Conservation (phyloP, 2,888 invertebrate genomes). For the Opisthograptis luteolata region DNA sequence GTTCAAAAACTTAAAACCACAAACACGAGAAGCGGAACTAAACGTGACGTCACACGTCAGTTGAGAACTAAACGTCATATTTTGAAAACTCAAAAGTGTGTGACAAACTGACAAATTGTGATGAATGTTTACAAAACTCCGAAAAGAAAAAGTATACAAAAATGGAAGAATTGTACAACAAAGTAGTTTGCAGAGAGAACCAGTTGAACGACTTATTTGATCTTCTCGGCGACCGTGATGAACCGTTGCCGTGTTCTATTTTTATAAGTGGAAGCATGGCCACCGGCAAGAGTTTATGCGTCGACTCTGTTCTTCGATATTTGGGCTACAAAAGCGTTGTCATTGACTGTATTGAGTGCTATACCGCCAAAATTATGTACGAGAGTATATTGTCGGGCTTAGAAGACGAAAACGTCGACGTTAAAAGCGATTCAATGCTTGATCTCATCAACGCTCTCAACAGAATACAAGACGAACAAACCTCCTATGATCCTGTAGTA, state of each 20-base stretch:
- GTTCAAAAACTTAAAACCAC: slow-evolving; percentile 10
- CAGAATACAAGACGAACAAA: slow-evolving; percentile 50
- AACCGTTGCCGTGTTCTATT: slow-evolving; percentile 87
- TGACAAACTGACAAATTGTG: neutral
- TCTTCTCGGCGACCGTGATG: slow-evolving; percentile 82
- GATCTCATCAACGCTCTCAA: slow-evolving; percentile 85
- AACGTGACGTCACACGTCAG: too few relatives aligned
- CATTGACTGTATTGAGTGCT: slow-evolving; percentile 93
- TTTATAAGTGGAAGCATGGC: slow-evolving; percentile 93
- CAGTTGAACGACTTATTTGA: slow-evolving; percentile 76
- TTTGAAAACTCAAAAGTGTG: slow-evolving; percentile 1
- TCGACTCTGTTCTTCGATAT: slow-evolving; percentile 84
- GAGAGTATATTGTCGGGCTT: slow-evolving; percentile 89
- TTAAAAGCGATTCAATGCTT: slow-evolving; percentile 87
- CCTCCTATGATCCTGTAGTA: slow-evolving; percentile 77
- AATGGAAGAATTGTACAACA: slow-evolving; percentile 80
- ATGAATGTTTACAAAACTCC: slow-evolving; percentile 37
- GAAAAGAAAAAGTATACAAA: slow-evolving; percentile 38
- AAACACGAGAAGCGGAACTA: neutral
- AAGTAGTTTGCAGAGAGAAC: slow-evolving; percentile 78
- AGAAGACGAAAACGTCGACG: slow-evolving; percentile 62
- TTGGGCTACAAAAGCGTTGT: slow-evolving; percentile 85
- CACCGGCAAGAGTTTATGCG: slow-evolving; percentile 91
- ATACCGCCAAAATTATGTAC: slow-evolving; percentile 89
- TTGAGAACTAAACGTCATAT: slow-evolving; percentile 42